Evolutionary conservation across 2,888 invertebrate genomes (phyloP).

Genomic region (Cryptocephalus primarius): DNA sequence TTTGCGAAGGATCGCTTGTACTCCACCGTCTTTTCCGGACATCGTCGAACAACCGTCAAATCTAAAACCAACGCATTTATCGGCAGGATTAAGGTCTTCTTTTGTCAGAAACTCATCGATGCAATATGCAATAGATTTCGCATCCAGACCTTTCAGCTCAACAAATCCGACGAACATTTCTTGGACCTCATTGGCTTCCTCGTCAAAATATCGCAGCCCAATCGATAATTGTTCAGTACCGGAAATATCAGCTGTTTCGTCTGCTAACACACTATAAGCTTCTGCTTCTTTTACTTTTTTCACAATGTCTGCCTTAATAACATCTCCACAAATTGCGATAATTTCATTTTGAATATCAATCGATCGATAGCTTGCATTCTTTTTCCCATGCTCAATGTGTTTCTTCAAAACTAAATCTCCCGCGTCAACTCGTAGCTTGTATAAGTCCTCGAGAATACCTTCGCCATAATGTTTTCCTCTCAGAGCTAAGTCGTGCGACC

Average conservation of each 20-base stretch:
- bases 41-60: conserved; percentile 12
- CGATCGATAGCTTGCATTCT: conserved; percentile 22
- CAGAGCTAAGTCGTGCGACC: conserved; percentile 6
- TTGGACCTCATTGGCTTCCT: conserved; percentile 6
- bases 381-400: conserved; percentile 18
- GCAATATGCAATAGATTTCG: conserved; percentile 9
- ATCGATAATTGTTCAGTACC: conserved; percentile 23
- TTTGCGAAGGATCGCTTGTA: conserved; percentile 2
- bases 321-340: conserved; percentile 11
- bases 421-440: conserved; percentile 18
- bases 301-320: conserved; percentile 18
- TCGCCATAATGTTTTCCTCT: conserved; percentile 12
- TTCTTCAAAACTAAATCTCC: conserved; percentile 18
- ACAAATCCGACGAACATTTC: conserved; percentile 11
- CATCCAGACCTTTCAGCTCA: conserved; percentile 8
- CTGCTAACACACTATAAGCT: conserved; percentile 17
- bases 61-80: conserved; percentile 6
- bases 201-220: conserved; percentile 13
- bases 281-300: conserved; percentile 9
- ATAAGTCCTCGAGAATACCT: conserved; percentile 17
- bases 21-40: conserved; percentile 11
- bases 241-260: conserved; percentile 22
- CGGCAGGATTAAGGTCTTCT: conserved; percentile 5
- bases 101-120: conserved; percentile 15
- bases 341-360: conserved; percentile 26